Conservation (phyloP, 2,113 vertebrate species). For the Forbesichthys agassizii region DNA sequence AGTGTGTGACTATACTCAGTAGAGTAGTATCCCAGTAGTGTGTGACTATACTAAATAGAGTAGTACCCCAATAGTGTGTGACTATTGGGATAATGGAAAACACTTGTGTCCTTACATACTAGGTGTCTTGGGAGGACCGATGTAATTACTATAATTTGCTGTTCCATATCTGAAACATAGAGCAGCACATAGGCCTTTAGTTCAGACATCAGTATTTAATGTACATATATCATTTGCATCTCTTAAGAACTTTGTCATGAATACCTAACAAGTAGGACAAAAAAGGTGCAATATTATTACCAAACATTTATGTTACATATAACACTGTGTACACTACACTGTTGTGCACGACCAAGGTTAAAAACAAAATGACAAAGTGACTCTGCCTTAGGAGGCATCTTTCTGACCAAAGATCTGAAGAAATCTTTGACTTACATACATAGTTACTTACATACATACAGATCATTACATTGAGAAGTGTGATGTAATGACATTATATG, state of each 20-base stretch:
- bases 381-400: conserved; percentile 80
- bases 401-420: conserved; percentile 61
- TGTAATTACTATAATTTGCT: conserved; percentile 17
- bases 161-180: conserved; percentile 15
- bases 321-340: conserved; percentile 81
- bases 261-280: conserved; percentile 67
- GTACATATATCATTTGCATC: conserved; percentile 75
- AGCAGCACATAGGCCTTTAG: conserved; percentile 8
- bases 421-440: conserved; percentile 62
- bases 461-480: conserved; percentile 53
- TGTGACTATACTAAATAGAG: too few relatives aligned
- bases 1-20: too few relatives aligned
- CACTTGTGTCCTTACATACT: conserved; percentile 11
- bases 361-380: conserved; percentile 79
- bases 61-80: neutral
- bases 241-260: conserved; percentile 62
- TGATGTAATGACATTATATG: conserved; percentile 29
- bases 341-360: conserved; percentile 76
- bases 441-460: conserved; percentile 63
- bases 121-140: conserved; percentile 20
- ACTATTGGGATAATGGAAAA: neutral
- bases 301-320: conserved; percentile 73
- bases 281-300: conserved; percentile 80
- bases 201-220: conserved; percentile 77
- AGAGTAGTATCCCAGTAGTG: too few relatives aligned